A percentile compares a stretch with the other conserved stretches of the same genome.
Evolutionary conservation across 2,797 vertebrate species (phyloP).

Genomic region (Streptopelia turtur): DNA sequence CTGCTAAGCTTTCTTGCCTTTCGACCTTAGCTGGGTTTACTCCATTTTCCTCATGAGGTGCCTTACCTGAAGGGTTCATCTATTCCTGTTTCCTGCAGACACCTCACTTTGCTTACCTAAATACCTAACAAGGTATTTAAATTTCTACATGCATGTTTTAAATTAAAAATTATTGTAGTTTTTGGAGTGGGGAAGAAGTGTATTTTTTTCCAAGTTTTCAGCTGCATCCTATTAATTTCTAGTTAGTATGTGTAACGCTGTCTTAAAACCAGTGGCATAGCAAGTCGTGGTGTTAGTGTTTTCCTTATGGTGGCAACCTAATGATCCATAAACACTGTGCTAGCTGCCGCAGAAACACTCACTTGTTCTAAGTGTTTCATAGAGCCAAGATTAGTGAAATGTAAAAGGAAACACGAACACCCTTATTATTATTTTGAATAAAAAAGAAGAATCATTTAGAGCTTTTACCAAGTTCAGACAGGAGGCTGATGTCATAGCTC

Average conservation of each 20-base stretch:
- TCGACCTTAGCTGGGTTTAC: neutral
- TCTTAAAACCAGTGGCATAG: neutral
- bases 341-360: neutral
- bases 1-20: rapidly evolving
- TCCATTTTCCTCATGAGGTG: neutral
- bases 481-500: neutral
- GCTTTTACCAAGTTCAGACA: neutral
- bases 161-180: neutral
- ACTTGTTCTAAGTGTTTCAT: neutral
- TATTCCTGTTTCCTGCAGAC: neutral
- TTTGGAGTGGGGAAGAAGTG: neutral
- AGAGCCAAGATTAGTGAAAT: neutral
- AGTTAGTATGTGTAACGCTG: neutral
- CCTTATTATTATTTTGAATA: neutral
- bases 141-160: neutral
- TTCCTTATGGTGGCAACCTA: neutral
- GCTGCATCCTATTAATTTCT: neutral
- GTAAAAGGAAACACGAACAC: neutral
- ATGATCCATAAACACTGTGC: neutral
- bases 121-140: neutral
- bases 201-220: neutral
- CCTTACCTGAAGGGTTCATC: neutral
- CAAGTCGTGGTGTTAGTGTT: neutral
- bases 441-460: neutral
- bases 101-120: neutral